A percentile compares a stretch with the other conserved stretches of the same genome.
phyloP scores from a whole-genome alignment of 2,797 vertebrate species.

The Arnoldichthys spilopterus region DNA sequence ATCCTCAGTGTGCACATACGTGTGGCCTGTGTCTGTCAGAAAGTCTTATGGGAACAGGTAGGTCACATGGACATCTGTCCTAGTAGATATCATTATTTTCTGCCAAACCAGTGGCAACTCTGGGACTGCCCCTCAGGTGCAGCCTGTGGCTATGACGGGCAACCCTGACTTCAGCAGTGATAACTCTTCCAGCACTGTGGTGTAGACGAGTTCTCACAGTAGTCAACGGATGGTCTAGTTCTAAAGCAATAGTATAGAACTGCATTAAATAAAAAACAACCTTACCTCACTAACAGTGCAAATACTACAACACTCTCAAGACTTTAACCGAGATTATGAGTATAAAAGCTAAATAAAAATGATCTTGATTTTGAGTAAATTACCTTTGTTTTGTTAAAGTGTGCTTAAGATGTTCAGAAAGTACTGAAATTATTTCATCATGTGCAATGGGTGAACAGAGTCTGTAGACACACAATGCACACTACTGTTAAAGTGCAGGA shows the following conservation, averaged over 20 bases:
- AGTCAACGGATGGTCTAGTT: background rate
- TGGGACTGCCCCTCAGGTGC: background rate
- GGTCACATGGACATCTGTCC: background rate
- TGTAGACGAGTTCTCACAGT: background rate
- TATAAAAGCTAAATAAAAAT: too few species aligned
- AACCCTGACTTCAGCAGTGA: conserved; percentile 10
- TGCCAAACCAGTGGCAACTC: conserved; percentile 25
- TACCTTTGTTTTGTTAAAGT: too few species aligned
- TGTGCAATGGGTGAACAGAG: too few species aligned
- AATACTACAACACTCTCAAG: background rate
- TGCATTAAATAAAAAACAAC: background rate
- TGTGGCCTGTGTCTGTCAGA: conserved; percentile 16
- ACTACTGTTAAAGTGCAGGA: too few species aligned
- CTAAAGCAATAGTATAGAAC: background rate
- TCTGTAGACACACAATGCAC: too few species aligned
- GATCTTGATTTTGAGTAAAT: too few species aligned
- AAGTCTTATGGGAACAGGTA: conserved; percentile 3
- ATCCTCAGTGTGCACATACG: background rate
- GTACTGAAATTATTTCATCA: too few species aligned
- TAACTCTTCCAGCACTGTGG: background rate
- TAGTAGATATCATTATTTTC: conserved; percentile 14
- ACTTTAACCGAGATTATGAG: too few species aligned
- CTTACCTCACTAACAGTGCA: background rate
- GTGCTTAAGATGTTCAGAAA: too few species aligned
- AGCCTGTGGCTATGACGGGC: conserved; percentile 17